Conservation (phyloP, 2,888 invertebrate genomes). For the Physocephala rufipes region DNA sequence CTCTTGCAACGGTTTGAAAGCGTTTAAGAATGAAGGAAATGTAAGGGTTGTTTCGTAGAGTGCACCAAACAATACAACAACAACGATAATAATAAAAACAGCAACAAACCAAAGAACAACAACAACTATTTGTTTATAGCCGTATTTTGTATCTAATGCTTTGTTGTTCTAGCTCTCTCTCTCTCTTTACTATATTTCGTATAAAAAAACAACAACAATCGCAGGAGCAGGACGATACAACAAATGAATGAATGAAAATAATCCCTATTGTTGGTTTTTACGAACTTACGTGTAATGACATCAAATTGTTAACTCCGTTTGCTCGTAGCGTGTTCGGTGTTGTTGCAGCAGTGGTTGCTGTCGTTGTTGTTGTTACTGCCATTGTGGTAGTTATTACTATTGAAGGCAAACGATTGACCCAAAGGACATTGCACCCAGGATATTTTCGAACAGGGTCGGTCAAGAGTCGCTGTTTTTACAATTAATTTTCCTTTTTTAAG, state of each 20-base stretch:
- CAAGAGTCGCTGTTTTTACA: too few species aligned
- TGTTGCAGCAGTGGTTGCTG: not conserved
- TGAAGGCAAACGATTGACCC: not conserved
- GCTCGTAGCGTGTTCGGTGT: not conserved
- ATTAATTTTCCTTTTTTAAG: too few species aligned
- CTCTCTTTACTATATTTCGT: not conserved
- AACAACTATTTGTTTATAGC: not conserved
- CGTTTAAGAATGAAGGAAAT: too few species aligned
- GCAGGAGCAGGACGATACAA: not conserved
- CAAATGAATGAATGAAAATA: constrained; percentile 16
- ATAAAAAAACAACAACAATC: constrained; percentile 6
- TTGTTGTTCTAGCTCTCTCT: too few species aligned
- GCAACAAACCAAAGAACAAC: constrained; percentile 4
- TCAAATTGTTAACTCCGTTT: not conserved
- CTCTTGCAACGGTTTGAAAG: too few species aligned
- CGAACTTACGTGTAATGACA: constrained; percentile 17
- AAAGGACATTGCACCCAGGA: constrained; percentile 11
- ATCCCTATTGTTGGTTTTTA: constrained; percentile 11
- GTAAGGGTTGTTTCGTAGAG: too few species aligned
- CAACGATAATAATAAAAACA: too few species aligned
- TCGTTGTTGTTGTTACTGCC: not conserved
- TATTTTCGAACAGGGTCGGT: too few species aligned
- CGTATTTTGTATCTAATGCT: too few species aligned
- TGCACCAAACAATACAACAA: too few species aligned
- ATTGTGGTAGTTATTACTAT: not conserved